phyloP scores from a whole-genome alignment of 2,797 vertebrate genomes.

The Artibeus lituratus region DNA sequence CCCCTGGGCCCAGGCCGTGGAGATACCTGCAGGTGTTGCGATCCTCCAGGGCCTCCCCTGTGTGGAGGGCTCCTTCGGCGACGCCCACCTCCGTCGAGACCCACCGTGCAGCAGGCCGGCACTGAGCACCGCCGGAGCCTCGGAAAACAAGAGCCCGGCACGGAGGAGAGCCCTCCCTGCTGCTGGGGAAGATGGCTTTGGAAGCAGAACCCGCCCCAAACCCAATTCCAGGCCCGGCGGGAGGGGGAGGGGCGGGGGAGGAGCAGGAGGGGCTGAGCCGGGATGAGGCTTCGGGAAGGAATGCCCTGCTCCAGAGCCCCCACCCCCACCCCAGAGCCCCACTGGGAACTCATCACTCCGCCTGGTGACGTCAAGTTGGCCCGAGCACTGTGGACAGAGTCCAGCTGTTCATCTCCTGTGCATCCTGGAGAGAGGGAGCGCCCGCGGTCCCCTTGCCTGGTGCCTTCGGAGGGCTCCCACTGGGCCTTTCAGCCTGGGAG shows the following conservation, averaged over 20 bases:
- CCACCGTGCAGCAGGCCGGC: neutral
- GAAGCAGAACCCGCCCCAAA: constrained; percentile 69
- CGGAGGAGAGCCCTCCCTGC: constrained; percentile 18
- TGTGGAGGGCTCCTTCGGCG: neutral
- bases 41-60: neutral
- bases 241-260: neutral
- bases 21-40: constrained; percentile 59
- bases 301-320: constrained; percentile 44
- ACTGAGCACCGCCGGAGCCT: neutral
- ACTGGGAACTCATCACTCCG: constrained; percentile 27
- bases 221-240: constrained; percentile 67
- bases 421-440: neutral
- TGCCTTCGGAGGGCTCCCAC: neutral
- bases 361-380: constrained; percentile 64
- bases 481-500: neutral
- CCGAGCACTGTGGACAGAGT: constrained; percentile 39
- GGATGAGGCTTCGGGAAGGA: constrained; percentile 63
- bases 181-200: constrained; percentile 41
- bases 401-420: constrained; percentile 27
- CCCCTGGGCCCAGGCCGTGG: neutral
- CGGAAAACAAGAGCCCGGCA: neutral
- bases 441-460: neutral
- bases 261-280: constrained; percentile 41
- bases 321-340: constrained; percentile 12
- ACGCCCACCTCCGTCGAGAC: neutral